A percentile compares a stretch with the other conserved stretches of the same genome.
phyloP scores from a whole-genome alignment of 2,888 invertebrate species.

The Ennomos quercinarius region DNA sequence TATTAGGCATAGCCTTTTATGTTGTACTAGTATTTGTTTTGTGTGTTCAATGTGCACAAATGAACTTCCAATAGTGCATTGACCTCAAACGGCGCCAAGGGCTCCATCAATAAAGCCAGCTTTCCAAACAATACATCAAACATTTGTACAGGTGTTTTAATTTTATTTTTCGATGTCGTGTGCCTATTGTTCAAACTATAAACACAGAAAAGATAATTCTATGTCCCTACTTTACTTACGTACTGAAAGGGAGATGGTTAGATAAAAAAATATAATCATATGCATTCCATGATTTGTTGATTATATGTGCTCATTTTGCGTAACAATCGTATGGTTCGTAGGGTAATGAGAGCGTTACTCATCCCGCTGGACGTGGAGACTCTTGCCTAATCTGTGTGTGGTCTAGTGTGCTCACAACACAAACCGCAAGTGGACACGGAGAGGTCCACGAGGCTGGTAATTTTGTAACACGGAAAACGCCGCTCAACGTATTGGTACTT shows the following conservation, averaged over 20 bases:
- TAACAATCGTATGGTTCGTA: conserved; percentile 53
- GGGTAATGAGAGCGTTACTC: conserved; percentile 57
- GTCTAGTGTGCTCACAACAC: conserved; percentile 13
- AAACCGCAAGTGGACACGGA: conserved; percentile 33
- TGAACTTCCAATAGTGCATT: conserved; percentile 45
- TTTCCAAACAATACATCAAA: conserved; percentile 35
- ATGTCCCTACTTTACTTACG: too few species aligned
- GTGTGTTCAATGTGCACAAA: conserved; percentile 14
- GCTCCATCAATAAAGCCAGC: conserved; percentile 32
- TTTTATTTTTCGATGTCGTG: conserved; percentile 23
- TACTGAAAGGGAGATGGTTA: conserved; percentile 29
- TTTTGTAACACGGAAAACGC: conserved; percentile 52
- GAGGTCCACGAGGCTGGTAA: conserved; percentile 32
- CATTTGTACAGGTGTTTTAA: conserved; percentile 52
- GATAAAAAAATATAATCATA: conserved; percentile 28
- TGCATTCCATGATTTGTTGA: conserved; percentile 38
- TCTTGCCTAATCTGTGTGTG: conserved; percentile 30
- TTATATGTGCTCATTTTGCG: conserved; percentile 39
- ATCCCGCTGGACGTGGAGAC: conserved; percentile 42
- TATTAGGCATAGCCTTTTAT: too few species aligned
- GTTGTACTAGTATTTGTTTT: too few species aligned
- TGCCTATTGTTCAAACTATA: conserved; percentile 34
- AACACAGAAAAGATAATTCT: neutral
- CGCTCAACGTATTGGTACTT: conserved; percentile 19
- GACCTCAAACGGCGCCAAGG: conserved; percentile 47